A percentile compares a stretch with the other conserved stretches of the same genome.
These are phyloP conservation scores for Fratercula arctica DNA, from an alignment of 2,797 vertebrate species.

Conservation along the genomic window DNA sequence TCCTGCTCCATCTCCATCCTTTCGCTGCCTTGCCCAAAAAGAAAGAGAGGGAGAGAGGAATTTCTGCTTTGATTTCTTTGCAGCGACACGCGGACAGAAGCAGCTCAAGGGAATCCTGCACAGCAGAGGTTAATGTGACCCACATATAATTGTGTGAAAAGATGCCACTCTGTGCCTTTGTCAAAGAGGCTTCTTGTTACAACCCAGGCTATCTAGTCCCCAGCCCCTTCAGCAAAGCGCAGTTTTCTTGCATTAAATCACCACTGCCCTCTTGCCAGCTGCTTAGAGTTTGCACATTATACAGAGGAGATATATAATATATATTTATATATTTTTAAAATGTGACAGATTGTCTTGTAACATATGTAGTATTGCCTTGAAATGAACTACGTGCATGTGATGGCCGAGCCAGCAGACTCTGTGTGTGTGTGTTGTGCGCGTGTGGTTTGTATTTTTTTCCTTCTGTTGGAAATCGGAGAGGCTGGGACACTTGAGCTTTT, in stretches of 20 bases:
- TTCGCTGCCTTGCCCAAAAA: background rate
- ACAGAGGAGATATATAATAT: slow-evolving; percentile 46
- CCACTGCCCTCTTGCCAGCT: slow-evolving; percentile 72
- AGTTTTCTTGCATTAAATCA: slow-evolving; percentile 75
- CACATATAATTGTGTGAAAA: slow-evolving; percentile 78
- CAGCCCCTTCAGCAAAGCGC: slow-evolving; percentile 74
- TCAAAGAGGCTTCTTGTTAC: slow-evolving; percentile 71
- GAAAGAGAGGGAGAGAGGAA: background rate
- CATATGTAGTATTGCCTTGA: slow-evolving; percentile 67
- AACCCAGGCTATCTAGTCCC: slow-evolving; percentile 48
- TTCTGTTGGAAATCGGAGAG: slow-evolving; percentile 56
- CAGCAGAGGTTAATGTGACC: slow-evolving; percentile 77
- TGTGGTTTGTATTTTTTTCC: slow-evolving; percentile 12
- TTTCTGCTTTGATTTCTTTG: background rate
- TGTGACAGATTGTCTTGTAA: slow-evolving; percentile 72
- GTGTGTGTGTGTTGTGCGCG: accelerated
- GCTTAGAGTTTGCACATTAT: slow-evolving; percentile 72
- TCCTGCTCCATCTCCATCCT: background rate
- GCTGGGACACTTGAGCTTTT: slow-evolving; percentile 25
- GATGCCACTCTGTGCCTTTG: slow-evolving; percentile 72
- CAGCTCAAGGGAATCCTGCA: slow-evolving; percentile 56
- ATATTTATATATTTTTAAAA: slow-evolving; percentile 64
- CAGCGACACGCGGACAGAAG: background rate
- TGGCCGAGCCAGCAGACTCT: slow-evolving; percentile 1
- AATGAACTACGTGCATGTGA: slow-evolving; percentile 40